phyloP scores from a whole-genome alignment of 2,113 vertebrate species.

The Haemorhous mexicanus region DNA sequence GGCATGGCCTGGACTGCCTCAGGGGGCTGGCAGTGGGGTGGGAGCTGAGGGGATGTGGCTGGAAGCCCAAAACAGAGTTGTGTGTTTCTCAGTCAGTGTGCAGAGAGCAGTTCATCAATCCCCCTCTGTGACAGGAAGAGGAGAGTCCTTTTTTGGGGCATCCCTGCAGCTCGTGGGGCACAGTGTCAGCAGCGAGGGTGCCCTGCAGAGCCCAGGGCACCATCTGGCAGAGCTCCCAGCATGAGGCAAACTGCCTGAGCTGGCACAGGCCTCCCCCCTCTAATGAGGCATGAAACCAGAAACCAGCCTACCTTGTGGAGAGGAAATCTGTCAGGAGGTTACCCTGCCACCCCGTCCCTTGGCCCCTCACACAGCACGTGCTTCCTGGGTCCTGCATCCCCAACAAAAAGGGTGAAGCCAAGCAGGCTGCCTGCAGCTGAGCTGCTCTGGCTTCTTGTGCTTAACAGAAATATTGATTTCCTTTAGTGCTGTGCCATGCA shows the following conservation, averaged over 20 bases:
- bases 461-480: conserved; percentile 40
- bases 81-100: accelerated
- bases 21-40: accelerated
- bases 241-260: neutral
- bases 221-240: conserved; percentile 38
- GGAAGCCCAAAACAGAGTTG: neutral
- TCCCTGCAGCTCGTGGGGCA: neutral
- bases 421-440: conserved; percentile 2
- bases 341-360: neutral
- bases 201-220: neutral
- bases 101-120: neutral
- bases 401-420: neutral
- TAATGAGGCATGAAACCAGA: conserved; percentile 37
- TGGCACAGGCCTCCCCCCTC: neutral
- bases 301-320: conserved; percentile 16
- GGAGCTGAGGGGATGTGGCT: neutral
- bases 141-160: neutral
- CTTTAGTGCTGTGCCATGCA: neutral
- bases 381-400: neutral
- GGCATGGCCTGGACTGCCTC: neutral
- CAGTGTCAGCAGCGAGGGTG: neutral
- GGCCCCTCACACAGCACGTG: accelerated
- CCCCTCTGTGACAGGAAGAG: neutral
- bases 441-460: neutral
- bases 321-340: neutral